Evolutionary conservation across 2,113 vertebrate genomes (phyloP).

Genomic region (Eublepharis macularius): DNA sequence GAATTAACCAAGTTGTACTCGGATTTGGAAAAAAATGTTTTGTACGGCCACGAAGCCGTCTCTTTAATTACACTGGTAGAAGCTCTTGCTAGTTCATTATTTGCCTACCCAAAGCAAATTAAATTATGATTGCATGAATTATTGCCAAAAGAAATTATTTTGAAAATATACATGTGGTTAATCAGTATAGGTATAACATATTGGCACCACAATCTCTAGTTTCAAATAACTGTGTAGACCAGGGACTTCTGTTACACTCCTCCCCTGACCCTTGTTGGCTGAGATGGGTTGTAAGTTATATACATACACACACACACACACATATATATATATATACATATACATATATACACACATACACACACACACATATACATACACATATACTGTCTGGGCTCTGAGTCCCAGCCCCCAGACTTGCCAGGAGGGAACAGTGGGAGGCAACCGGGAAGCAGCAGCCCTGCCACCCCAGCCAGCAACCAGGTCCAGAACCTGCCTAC

Average conservation of each 20-base stretch:
- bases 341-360: no score
- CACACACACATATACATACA: no score
- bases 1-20: background rate
- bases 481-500: no score
- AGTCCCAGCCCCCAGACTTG: no score
- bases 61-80: constrained; percentile 42
- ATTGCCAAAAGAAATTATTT: constrained; percentile 37
- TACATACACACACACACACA: no score
- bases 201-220: constrained; percentile 19
- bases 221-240: constrained; percentile 5
- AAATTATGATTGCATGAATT: constrained; percentile 29
- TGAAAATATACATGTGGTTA: constrained; percentile 42
- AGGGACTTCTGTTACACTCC: background rate
- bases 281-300: background rate
- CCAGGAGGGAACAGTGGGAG: no score
- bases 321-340: no score
- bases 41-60: constrained; percentile 48
- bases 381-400: no score
- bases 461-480: no score
- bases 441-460: no score
- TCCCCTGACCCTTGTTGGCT: background rate
- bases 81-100: constrained; percentile 36
- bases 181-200: constrained; percentile 36
- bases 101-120: constrained; percentile 38
- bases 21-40: constrained; percentile 16